Evolutionary conservation across 1,140 invertebrate species (phyloP), one percentile per base, ranked within the genome.

Genomic region (Palaemon carinicauda): DNA sequence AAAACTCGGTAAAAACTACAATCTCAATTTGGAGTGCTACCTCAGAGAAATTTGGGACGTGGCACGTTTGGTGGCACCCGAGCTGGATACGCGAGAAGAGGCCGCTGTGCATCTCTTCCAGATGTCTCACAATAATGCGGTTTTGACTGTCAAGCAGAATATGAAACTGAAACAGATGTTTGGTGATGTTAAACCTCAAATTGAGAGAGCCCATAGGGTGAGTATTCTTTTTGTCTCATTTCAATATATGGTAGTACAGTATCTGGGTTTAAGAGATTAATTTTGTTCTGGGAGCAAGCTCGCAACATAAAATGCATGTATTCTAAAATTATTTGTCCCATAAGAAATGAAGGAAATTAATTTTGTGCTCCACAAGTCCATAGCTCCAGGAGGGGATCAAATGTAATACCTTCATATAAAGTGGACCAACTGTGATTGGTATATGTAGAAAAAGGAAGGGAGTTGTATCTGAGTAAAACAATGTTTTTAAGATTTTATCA

Each of bases 181-280:
- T 54, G 87, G 87, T 0, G 75, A 88, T 21, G 82, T 88, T 33
- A 84, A 83, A 33, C 75, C 75, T n/a, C 52, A 54, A 33, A 54
- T 84, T 5, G 87, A 88, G 27, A 77, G 80, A 33, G 87, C 87
- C 12, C 87, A 88, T 54, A 82, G 83, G 87, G 87, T 88, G 21
- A 60, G 79, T 21, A 56, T 14, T 31, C 7, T 9, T 65, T 65
- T 65, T 65, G 10, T 14, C 15, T 65, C 60, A 65, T 29, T 4
- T 3, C 9, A 65, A 24, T 24, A 65, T 9, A 65, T 14, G 7
- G n/a, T n/a, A n/a, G n/a, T n/a, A n/a, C n/a, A n/a, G n/a, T n/a
- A n/a, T n/a, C n/a, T n/a, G n/a, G n/a, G n/a, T n/a, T n/a, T n/a
- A n/a, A n/a, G n/a, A n/a, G n/a, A n/a, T n/a, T n/a, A n/a, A n/a